Base-by-base conservation (phyloP, 23 tunicate species). In the Trididemnum nubilum region DNA sequence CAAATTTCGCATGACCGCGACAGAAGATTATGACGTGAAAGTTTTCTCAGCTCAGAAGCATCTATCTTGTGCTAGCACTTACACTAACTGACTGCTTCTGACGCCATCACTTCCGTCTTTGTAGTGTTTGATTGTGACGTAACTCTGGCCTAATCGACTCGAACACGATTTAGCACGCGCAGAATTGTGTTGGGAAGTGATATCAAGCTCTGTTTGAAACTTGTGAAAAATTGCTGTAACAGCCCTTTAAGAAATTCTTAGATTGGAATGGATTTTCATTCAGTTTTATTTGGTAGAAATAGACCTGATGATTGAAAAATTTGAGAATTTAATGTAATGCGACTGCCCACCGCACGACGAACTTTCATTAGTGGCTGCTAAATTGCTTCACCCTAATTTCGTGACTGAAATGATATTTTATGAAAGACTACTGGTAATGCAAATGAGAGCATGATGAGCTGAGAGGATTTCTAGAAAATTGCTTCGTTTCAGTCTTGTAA, bases 41-140 rank as follows among this genome's bases (percentile, higher is more conserved):
- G 54, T 44, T 44, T 44, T 44, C n/a, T 44, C 54, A 7, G 54
- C 54, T 15, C 15, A 7, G 15, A 44, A 7, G 54, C 54, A 44
- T 44, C 15, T 44, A 44, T 44, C 54, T 44, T 44, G 54, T 7
- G 54, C 54, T 44, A 15, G 54, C 54, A 44, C 12, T n/a, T 7
- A 15, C 54, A 44, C 15, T 44, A 44, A 44, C 54, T 44, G 54
- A 15, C 54, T 44, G 15, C 54, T 15, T 44, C 9, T 44, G 54
- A 44, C 67, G 67, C n/a, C 67, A 61, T n/a, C 67, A 61, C 29
- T 61, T 61, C 67, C 67, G 67, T 61, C 29, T 61, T 24, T 61
- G 67, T 26, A 61, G 26, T 12, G 67, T 61, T 23, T 24, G 67
- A 61, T 61, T 24, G 67, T 61, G 67, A 61, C 67, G 67, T 61